phyloP scores from a whole-genome alignment of 2,888 invertebrate species.

The Melieria omissa region DNA sequence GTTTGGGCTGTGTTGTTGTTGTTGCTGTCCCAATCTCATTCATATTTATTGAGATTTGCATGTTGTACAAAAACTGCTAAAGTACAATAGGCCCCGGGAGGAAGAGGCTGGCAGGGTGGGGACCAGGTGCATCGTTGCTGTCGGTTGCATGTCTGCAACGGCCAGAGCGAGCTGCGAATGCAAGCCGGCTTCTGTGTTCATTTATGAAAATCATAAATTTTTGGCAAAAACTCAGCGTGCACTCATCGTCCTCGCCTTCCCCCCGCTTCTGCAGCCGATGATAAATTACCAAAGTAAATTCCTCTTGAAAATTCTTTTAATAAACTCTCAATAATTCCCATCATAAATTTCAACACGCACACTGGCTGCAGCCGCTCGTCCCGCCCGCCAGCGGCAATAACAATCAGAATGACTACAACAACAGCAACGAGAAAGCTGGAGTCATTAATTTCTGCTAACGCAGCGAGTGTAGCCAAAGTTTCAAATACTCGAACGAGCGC shows the following conservation, averaged over 20 bases:
- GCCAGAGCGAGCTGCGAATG: too few relatives aligned
- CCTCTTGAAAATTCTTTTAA: slow-evolving; percentile 38
- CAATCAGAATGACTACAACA: not conserved
- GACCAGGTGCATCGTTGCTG: too few relatives aligned
- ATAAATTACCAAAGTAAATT: slow-evolving; percentile 30
- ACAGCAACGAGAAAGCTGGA: not conserved
- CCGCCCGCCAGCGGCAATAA: not conserved
- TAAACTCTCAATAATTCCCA: slow-evolving; percentile 42
- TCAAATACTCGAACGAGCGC: not conserved
- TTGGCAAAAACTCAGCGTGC: too few relatives aligned
- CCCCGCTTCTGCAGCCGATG: not conserved
- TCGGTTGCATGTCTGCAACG: too few relatives aligned
- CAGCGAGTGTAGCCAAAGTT: not conserved
- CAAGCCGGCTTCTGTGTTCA: slow-evolving; percentile 32
- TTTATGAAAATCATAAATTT: slow-evolving; percentile 52
- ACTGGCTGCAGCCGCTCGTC: too few relatives aligned
- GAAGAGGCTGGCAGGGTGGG: slow-evolving; percentile 13
- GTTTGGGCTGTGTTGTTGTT: too few relatives aligned
- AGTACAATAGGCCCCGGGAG: too few relatives aligned
- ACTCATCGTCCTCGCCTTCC: too few relatives aligned
- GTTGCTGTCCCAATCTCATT: slow-evolving; percentile 35
- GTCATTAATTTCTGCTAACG: slow-evolving; percentile 22
- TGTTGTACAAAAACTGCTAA: slow-evolving; percentile 32
- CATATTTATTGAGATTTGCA: slow-evolving; percentile 58
- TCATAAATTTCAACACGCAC: slow-evolving; percentile 53